Evolutionary conservation across 2,113 vertebrate genomes (phyloP), one percentile per base, ranked within the genome.

Genomic region (Pheucticus melanocephalus): DNA sequence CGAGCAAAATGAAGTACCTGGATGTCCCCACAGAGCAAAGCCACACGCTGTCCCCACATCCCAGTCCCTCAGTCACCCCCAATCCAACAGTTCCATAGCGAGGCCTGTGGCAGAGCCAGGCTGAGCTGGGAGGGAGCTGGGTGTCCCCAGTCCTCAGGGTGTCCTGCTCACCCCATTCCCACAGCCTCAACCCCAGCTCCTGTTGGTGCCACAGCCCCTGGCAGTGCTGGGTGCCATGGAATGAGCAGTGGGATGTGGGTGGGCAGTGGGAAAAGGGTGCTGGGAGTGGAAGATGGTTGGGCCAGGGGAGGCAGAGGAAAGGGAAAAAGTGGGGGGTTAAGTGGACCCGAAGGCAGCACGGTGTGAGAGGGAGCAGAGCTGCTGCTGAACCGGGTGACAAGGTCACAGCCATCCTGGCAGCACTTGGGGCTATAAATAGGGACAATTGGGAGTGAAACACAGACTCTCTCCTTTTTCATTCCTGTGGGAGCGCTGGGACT

Each of bases 351-450:
- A 18, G 51, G 56, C 60, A 78, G 47, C 25, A 11, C 0, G 0
- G 82, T 42, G 56, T 0, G 1, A 70, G 71, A 68, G 65, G 80
- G 75, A 82, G 70, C 10, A 1, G 65, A 68, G 86, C 64, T 22
- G 78, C 78, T 83, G 87, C 81, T 23, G 70, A 64, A 82, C 47
- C 0, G 5, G 68, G 86, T 61, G 80, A 48, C 93, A 86, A 72
- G 82, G 93, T 77, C 93, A 77, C 45, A 16, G 66, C 79, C 13
- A 0, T 14, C 63, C 93, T 93, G 94, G 91, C 93, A 91, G 75
- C 66, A 6, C 85, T 70, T 4, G 1, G 71, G 63, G 54, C 93
- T 95, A 95, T 92, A 96, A 95, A 95, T 96, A 96, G 94, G 89
- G 91, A 95, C 94, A 88, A 54, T 73, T 61, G 89, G 96, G 86